Percentiles rank a stretch among this genome's conserved stretches.
Conservation (phyloP, 2,797 vertebrate species). For the Orientallactaga sibirica region DNA sequence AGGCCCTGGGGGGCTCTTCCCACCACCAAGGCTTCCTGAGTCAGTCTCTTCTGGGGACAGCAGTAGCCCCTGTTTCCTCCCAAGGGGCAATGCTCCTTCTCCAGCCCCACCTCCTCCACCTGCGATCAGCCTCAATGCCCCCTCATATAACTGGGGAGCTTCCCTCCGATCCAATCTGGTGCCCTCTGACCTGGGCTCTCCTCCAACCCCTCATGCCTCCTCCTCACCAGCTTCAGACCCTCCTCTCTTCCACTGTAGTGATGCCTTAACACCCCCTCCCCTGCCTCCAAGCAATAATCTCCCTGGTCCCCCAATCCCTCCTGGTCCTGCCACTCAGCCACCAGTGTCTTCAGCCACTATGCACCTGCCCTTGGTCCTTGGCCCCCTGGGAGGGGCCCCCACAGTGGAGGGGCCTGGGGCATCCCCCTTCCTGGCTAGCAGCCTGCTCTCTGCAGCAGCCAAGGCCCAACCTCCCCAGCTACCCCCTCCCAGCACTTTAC, state of each 20-base stretch:
- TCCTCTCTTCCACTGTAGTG: slow-evolving; percentile 83
- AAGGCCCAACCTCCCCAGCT: slow-evolving; percentile 91
- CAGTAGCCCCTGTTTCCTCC: slow-evolving; percentile 71
- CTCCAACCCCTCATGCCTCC: slow-evolving; percentile 86
- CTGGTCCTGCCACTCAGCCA: slow-evolving; percentile 89
- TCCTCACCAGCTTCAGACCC: slow-evolving; percentile 83
- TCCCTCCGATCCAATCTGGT: slow-evolving; percentile 69
- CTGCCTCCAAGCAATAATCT: slow-evolving; percentile 82
- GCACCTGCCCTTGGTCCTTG: slow-evolving; percentile 87
- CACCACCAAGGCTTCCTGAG: slow-evolving; percentile 66
- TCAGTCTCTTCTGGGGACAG: slow-evolving; percentile 68
- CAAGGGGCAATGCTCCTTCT: slow-evolving; percentile 76
- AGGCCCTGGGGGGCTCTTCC: slow-evolving; percentile 80
- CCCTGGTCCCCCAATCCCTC: slow-evolving; percentile 55
- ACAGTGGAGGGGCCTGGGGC: slow-evolving; percentile 90
- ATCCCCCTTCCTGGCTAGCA: slow-evolving; percentile 94
- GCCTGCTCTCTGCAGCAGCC: slow-evolving; percentile 94
- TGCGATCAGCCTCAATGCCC: slow-evolving; percentile 82
- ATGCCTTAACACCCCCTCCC: slow-evolving; percentile 83
- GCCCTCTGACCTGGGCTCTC: slow-evolving; percentile 86
- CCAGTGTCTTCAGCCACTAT: slow-evolving; percentile 86
- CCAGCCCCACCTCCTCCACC: slow-evolving; percentile 77
- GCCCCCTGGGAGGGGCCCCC: slow-evolving; percentile 87
- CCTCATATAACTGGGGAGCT: slow-evolving; percentile 80
- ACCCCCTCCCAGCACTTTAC: slow-evolving; percentile 94